Evolutionary conservation across 1,140 invertebrate species (phyloP).

Genomic region (Ostrea edulis): DNA sequence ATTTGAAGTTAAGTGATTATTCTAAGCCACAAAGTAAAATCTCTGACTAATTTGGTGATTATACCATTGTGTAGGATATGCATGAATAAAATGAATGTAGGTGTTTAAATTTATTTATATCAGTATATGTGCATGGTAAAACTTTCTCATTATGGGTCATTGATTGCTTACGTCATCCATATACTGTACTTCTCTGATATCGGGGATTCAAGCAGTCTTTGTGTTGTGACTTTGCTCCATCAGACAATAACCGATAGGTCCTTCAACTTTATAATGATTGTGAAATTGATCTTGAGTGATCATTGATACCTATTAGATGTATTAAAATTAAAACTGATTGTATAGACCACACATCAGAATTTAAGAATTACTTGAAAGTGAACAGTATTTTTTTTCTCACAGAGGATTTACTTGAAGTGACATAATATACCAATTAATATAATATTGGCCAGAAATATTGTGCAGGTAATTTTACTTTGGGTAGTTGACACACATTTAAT

Average conservation of each 20-base stretch:
- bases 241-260: not conserved
- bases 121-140: not conserved
- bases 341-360: too few species aligned
- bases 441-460: too few species aligned
- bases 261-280: not conserved
- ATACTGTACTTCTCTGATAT: not conserved
- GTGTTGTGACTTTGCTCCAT: not conserved
- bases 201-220: not conserved
- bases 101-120: not conserved
- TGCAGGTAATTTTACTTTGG: too few species aligned
- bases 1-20: not conserved
- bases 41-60: not conserved
- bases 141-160: not conserved
- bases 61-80: slow-evolving; percentile 1
- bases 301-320: not conserved
- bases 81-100: not conserved
- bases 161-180: not conserved
- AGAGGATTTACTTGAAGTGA: too few species aligned
- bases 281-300: not conserved
- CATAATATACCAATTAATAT: too few species aligned
- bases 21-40: not conserved
- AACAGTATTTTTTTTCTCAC: too few species aligned
- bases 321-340: too few species aligned
- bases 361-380: too few species aligned
- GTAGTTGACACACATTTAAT: too few species aligned